Percentiles rank a stretch among this genome's conserved stretches.
Conservation (phyloP, 2,888 invertebrate species). For the Apodemia mormo region DNA sequence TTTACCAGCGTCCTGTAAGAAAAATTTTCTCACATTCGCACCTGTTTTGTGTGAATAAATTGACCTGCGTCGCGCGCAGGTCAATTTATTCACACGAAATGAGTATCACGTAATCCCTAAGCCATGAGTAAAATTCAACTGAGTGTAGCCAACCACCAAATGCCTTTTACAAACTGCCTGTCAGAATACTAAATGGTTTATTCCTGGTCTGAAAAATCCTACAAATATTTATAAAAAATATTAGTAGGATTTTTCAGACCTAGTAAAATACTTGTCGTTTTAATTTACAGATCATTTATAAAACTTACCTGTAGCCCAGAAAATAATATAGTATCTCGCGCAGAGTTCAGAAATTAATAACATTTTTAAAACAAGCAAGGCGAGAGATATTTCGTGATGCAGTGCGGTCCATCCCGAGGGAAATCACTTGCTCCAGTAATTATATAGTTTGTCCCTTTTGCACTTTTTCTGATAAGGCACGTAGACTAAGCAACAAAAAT, state of each 20-base stretch:
- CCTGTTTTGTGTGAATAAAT: too few species aligned
- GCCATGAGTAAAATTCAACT: too few species aligned
- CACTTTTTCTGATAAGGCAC: slow-evolving; percentile 39
- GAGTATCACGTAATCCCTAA: too few species aligned
- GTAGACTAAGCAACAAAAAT: slow-evolving; percentile 10
- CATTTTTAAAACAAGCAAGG: slow-evolving; percentile 38
- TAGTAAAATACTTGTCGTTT: slow-evolving; percentile 3
- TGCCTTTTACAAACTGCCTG: too few species aligned
- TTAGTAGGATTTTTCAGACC: background rate
- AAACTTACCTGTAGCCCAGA: slow-evolving; percentile 30
- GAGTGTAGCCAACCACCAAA: too few species aligned
- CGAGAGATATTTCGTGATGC: slow-evolving; percentile 38
- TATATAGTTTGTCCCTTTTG: slow-evolving; percentile 56
- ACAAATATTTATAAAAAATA: too few species aligned
- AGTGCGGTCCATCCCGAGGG: slow-evolving; percentile 49
- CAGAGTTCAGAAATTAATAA: slow-evolving; percentile 41
- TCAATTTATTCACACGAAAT: too few species aligned
- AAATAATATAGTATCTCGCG: slow-evolving; percentile 33
- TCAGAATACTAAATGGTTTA: too few species aligned
- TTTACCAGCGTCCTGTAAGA: too few species aligned
- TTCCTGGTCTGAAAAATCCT: too few species aligned
- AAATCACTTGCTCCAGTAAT: slow-evolving; percentile 68
- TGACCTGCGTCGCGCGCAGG: too few species aligned
- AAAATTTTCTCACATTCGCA: too few species aligned
- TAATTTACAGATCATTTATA: slow-evolving; percentile 31